These are phyloP conservation scores for Nomada lathburiana DNA, from an alignment of 2,888 invertebrate genomes.

Conservation along the genomic window DNA sequence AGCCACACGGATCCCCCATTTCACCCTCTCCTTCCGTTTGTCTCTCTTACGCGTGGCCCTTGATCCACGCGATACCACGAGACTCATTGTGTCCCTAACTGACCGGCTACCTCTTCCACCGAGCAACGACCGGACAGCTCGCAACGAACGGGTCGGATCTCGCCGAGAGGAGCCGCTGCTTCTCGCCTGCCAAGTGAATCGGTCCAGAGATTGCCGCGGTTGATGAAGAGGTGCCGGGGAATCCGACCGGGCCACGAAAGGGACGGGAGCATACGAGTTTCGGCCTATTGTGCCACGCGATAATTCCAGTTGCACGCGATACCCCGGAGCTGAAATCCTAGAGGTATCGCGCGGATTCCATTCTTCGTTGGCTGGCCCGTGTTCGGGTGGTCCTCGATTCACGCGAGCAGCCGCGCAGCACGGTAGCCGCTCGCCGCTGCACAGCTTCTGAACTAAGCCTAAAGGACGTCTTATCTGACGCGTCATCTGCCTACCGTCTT, in stretches of 20 bases:
- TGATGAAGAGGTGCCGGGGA: constrained; percentile 60
- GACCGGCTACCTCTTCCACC: constrained; percentile 24
- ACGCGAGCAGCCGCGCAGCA: constrained; percentile 77
- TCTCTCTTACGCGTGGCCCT: constrained; percentile 69
- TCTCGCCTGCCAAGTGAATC: constrained; percentile 48
- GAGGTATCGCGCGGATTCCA: constrained; percentile 68
- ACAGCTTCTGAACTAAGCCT: constrained; percentile 79
- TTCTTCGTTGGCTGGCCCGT: constrained; percentile 53
- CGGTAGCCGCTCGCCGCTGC: constrained; percentile 76
- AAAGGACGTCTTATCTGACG: constrained; percentile 79
- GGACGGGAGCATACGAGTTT: constrained; percentile 40
- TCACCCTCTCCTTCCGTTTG: constrained; percentile 42
- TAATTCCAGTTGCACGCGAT: constrained; percentile 81
- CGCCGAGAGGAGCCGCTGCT: constrained; percentile 14
- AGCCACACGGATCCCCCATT: constrained; percentile 58
- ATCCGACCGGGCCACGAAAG: constrained; percentile 15
- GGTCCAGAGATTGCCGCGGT: constrained; percentile 64
- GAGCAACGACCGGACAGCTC: constrained; percentile 67
- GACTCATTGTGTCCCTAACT: constrained; percentile 74
- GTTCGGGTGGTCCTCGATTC: constrained; percentile 81
- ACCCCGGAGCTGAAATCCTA: constrained; percentile 81
- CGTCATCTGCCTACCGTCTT: constrained; percentile 77
- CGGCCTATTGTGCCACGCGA: constrained; percentile 80
- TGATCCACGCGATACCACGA: constrained; percentile 80
- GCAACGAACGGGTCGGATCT: constrained; percentile 59